Conservation (phyloP, 53 echinoderm and acorn worm species). For the Crossaster papposus region DNA sequence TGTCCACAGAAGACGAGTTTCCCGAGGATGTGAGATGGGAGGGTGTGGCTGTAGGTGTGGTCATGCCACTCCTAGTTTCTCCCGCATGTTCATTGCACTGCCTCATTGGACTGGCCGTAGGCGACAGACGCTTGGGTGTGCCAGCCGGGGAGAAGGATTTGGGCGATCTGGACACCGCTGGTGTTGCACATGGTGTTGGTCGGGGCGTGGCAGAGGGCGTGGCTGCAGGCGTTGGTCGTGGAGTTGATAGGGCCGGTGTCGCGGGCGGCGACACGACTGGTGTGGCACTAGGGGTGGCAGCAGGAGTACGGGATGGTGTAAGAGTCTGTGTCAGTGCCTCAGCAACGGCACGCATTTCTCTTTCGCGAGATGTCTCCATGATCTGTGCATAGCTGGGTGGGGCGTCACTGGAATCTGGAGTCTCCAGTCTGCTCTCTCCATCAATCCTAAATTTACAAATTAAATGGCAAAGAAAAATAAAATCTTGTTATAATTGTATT, state of each 20-base stretch:
- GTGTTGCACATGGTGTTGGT: conserved; percentile 41
- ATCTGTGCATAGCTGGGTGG: conserved; percentile 73
- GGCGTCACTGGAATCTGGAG: conserved; percentile 68
- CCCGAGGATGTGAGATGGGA: conserved; percentile 39
- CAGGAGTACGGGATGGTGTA: conserved; percentile 45
- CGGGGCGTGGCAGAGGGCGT: conserved; percentile 46
- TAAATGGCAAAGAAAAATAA: not conserved
- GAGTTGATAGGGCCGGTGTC: conserved; percentile 29
- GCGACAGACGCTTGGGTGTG: conserved; percentile 33
- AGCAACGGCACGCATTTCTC: conserved; percentile 59
- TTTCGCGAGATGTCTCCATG: conserved; percentile 56
- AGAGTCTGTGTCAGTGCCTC: conserved; percentile 54
- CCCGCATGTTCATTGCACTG: conserved; percentile 39
- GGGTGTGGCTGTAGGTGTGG: conserved; percentile 39
- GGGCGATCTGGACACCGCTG: conserved; percentile 39
- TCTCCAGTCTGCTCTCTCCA: conserved; percentile 48
- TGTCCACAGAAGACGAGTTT: conserved; percentile 15
- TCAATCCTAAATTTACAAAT: conserved; percentile 5
- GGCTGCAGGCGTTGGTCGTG: conserved; percentile 31
- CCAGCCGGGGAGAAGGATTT: conserved; percentile 33
- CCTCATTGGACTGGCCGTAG: conserved; percentile 10
- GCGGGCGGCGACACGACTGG: conserved; percentile 32
- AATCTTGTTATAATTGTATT: not conserved
- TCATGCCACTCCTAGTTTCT: not conserved
- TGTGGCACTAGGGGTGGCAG: conserved; percentile 44